A percentile compares a stretch with the other conserved stretches of the same genome.
Conservation (phyloP, 2,888 invertebrate genomes). For the Julus scanicus region DNA sequence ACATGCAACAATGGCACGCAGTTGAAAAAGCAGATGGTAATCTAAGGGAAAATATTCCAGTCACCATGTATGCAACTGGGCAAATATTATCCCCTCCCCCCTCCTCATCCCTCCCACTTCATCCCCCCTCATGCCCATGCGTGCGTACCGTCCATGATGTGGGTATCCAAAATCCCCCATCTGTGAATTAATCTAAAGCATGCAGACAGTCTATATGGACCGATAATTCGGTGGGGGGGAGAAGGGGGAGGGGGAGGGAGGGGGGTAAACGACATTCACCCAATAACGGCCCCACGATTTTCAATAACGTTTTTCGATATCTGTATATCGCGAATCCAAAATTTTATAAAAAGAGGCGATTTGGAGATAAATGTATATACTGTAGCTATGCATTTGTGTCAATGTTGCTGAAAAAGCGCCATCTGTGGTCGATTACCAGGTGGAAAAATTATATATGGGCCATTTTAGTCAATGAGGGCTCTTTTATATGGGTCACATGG, state of each 20-base stretch:
- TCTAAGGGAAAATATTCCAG: conserved; percentile 39
- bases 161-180: conserved; percentile 28
- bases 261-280: neutral
- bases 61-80: conserved; percentile 35
- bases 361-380: neutral
- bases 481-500: too few species aligned
- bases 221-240: too few species aligned
- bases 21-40: conserved; percentile 28
- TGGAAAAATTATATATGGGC: too few species aligned
- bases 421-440: too few species aligned
- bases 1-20: conserved; percentile 34
- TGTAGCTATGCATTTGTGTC: too few species aligned
- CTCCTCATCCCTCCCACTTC: too few species aligned
- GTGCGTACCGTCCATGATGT: conserved; percentile 20
- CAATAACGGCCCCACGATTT: neutral
- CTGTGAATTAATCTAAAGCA: conserved; percentile 42
- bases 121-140: neutral
- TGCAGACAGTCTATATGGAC: conserved; percentile 9
- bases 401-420: too few species aligned
- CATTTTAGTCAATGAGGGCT: too few species aligned
- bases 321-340: neutral
- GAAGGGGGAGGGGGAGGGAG: too few species aligned
- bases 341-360: neutral
- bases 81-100: conserved; percentile 25
- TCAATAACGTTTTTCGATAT: neutral